Percentiles rank a stretch among this genome's conserved stretches.
These are phyloP conservation scores for Caenorhabditis sp. DNA, from an alignment of 2,888 invertebrate species.

Conservation along the genomic window DNA sequence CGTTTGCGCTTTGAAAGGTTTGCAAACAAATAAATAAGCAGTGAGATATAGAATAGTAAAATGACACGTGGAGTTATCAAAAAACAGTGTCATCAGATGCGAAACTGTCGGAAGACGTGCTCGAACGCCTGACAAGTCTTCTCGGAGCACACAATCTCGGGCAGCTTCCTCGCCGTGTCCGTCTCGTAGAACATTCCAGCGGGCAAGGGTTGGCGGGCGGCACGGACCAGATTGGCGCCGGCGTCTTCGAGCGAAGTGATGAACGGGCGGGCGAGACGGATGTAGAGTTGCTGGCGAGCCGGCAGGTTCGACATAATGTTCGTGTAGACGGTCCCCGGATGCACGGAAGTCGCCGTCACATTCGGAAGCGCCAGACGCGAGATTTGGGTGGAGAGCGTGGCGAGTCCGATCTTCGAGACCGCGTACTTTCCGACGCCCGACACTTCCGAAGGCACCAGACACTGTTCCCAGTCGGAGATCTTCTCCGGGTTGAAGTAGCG, in stretches of 20 bases:
- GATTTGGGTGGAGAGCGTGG: slow-evolving; percentile 23
- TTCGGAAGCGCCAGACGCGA: neutral
- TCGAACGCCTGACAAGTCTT: slow-evolving; percentile 21
- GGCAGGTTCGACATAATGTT: slow-evolving; percentile 44
- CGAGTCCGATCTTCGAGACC: slow-evolving; percentile 49
- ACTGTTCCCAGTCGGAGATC: slow-evolving; percentile 23
- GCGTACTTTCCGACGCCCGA: slow-evolving; percentile 38
- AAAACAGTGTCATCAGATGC: neutral
- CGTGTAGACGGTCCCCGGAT: slow-evolving; percentile 52
- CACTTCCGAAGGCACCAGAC: slow-evolving; percentile 10
- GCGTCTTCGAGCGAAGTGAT: slow-evolving; percentile 30
- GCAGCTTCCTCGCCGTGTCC: slow-evolving; percentile 8
- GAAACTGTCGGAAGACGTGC: slow-evolving; percentile 29
- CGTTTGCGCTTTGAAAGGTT: no score
- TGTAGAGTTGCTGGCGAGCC: slow-evolving; percentile 40
- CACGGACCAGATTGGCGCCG: slow-evolving; percentile 39
- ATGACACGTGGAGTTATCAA: neutral
- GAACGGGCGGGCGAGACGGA: slow-evolving; percentile 33
- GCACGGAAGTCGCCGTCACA: slow-evolving; percentile 51
- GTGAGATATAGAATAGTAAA: no score
- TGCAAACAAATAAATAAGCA: no score
- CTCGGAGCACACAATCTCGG: slow-evolving; percentile 11
- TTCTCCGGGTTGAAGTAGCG: slow-evolving; percentile 33
- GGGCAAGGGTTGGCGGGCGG: slow-evolving; percentile 31
- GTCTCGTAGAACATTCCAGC: slow-evolving; percentile 27